Base-by-base conservation (phyloP, 1,140 invertebrate species). In the Drosophila ambigua region DNA sequence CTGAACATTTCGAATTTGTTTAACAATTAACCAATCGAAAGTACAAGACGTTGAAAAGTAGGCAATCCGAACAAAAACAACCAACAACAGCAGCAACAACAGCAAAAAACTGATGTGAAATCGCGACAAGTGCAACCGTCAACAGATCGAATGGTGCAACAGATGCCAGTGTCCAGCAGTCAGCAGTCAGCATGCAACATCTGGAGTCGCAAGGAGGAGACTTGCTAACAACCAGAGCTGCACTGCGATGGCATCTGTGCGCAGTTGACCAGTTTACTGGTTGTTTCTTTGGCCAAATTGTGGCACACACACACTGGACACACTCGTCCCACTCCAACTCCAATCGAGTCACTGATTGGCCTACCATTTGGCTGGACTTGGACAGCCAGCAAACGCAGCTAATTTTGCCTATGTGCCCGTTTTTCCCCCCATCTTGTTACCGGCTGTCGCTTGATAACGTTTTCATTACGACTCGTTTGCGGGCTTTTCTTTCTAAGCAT, bases 11-110 rank as follows among this genome's bases (percentile, higher is more conserved):
- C 61, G 78, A 89, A 88, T 88, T 88, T 88, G 83, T 88, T 88
- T 79, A 83, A 88, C 83, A 88, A 88, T 88, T 88, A 88, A 88
- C 84, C 76, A 88, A 83, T 79, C 76, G 83, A 83, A 79, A 82
- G 78, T 69, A 76, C 83, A 82, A 75, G 78, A 82, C 83, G 79
- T 82, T 87, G 39, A 87, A 87, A 87, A 88, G 83, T 87, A 87
- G 78, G 82, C 83, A 82, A 85, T 48, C 57, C 55, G 60, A n/a
- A n/a, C 24, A n/a, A 55, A n/a, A 55, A 53, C 28, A 57, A 45
- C 48, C 50, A 64, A 54, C 71, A 23, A 23, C n/a, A 65, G 41
- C 58, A 65, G 61, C 13, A 44, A 39, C 8, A 46, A 39, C 13
- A 24, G 41, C 13, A 72, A 73, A 31, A 65, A 65, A 43, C 67